phyloP scores from a whole-genome alignment of 2,888 invertebrate species.

The Troides helena region DNA sequence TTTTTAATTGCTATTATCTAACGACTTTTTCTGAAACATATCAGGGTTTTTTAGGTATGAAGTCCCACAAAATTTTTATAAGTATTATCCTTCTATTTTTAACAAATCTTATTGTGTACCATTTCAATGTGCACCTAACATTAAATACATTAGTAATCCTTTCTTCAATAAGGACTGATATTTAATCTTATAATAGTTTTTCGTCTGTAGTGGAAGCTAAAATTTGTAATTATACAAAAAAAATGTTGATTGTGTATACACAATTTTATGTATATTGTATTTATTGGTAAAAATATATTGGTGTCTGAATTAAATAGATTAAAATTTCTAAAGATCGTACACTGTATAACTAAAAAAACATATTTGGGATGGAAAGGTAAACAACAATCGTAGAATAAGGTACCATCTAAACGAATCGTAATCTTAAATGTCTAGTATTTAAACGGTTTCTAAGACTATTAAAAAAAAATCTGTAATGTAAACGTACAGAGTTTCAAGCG shows the following conservation, averaged over 20 bases:
- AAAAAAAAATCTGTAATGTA: slow-evolving; percentile 5
- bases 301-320: slow-evolving; percentile 51
- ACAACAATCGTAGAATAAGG: not conserved
- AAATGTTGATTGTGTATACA: slow-evolving; percentile 59
- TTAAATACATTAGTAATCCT: slow-evolving; percentile 1
- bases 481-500: not conserved
- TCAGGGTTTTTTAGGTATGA: slow-evolving; percentile 2
- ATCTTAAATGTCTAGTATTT: too few species aligned
- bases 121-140: slow-evolving; percentile 9
- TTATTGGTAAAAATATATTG: slow-evolving; percentile 50
- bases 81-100: not conserved
- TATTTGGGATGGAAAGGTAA: not conserved
- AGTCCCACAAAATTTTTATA: not conserved
- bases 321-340: slow-evolving; percentile 35
- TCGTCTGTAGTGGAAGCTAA: slow-evolving; percentile 49
- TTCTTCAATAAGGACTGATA: slow-evolving; percentile 72
- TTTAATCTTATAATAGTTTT: slow-evolving; percentile 62
- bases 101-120: not conserved
- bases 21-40: not conserved
- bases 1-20: slow-evolving; percentile 1
- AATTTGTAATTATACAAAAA: slow-evolving; percentile 63
- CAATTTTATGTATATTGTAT: slow-evolving; percentile 45
- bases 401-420: not conserved
- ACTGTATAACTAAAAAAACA: slow-evolving; percentile 7
- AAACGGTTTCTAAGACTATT: not conserved